Percentiles rank a stretch among this genome's conserved stretches.
Conservation (phyloP, 2,888 invertebrate species). For the Tachina grossa region DNA sequence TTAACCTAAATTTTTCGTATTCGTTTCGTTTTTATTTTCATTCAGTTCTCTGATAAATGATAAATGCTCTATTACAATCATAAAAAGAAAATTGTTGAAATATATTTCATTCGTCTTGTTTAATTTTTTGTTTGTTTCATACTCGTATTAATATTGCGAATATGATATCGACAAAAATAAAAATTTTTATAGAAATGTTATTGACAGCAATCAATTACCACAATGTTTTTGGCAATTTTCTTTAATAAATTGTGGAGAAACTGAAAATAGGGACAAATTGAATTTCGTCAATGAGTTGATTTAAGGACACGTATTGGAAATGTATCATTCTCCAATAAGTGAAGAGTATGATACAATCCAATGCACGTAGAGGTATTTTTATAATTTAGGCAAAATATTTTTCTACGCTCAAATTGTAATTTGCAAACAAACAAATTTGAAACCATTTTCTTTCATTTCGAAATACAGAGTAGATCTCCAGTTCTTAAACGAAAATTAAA, state of each 20-base stretch:
- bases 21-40: background rate
- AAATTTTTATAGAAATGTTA: slow-evolving; percentile 50
- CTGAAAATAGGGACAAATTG: background rate
- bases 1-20: too few species aligned
- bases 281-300: background rate
- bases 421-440: too few species aligned
- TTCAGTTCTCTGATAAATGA: background rate
- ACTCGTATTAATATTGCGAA: background rate
- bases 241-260: slow-evolving; percentile 17
- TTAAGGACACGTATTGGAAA: background rate
- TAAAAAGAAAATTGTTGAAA: background rate
- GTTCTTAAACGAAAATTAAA: too few species aligned
- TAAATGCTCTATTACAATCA: slow-evolving; percentile 5
- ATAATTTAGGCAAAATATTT: too few species aligned
- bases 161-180: slow-evolving; percentile 26
- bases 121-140: background rate
- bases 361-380: too few species aligned
- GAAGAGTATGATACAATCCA: too few species aligned
- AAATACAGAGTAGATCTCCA: too few species aligned
- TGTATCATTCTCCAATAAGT: too few species aligned
- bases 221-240: slow-evolving; percentile 50
- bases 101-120: background rate
- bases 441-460: too few species aligned
- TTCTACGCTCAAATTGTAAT: too few species aligned
- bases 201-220: slow-evolving; percentile 64